Conservation (phyloP, 2,888 invertebrate species). For the Malacosoma neustria region DNA sequence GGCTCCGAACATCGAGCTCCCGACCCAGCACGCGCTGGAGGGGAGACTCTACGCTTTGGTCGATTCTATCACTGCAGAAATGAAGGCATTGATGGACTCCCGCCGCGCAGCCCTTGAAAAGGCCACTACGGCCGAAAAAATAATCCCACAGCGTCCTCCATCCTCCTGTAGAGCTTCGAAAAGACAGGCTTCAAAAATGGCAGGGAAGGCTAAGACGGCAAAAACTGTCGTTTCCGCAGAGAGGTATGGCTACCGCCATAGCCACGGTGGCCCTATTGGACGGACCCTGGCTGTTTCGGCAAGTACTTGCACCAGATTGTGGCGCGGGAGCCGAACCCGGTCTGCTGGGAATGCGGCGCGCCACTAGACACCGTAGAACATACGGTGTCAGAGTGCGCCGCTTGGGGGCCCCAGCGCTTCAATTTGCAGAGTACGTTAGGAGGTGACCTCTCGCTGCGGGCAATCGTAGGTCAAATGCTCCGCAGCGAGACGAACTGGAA, state of each 20-base stretch:
- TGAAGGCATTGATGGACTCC: not conserved
- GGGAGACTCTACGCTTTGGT: not conserved
- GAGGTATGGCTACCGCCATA: not conserved
- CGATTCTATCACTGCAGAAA: not conserved
- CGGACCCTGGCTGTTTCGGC: no score
- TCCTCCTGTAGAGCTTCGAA: not conserved
- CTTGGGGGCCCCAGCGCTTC: no score
- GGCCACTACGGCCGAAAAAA: not conserved
- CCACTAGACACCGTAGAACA: no score
- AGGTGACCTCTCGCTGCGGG: no score
- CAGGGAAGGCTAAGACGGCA: not conserved
- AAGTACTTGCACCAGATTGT: no score
- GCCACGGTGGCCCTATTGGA: not conserved
- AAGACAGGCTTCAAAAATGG: not conserved
- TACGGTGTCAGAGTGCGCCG: no score
- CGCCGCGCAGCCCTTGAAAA: not conserved
- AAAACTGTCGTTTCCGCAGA: no score
- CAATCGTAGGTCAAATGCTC: no score
- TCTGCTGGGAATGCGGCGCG: not conserved
- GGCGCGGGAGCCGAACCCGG: not conserved
- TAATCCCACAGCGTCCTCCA: not conserved
- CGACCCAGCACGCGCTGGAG: no score
- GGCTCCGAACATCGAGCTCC: no score
- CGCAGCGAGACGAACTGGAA: not conserved
- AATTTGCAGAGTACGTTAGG: no score